Percentiles rank a stretch among this genome's conserved stretches.
Conservation (phyloP, 92 coral and sea anemone genomes). For the Scolanthus callimorphus region DNA sequence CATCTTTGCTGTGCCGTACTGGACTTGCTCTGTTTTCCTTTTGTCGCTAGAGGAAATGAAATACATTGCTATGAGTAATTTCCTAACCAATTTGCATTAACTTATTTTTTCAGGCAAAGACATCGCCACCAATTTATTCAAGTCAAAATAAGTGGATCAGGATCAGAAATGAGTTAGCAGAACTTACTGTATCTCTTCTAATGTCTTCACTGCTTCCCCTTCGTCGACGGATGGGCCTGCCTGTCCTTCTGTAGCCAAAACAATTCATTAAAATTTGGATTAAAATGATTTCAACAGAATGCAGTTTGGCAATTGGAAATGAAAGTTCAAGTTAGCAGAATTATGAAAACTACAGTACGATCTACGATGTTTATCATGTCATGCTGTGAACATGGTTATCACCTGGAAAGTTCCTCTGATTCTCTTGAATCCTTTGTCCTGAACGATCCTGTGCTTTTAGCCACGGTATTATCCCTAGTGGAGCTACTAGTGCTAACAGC, state of each 20-base stretch:
- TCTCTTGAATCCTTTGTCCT: constrained; percentile 43
- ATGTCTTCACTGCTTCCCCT: constrained; percentile 99
- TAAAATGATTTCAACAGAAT: too few relatives aligned
- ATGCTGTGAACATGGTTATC: background rate
- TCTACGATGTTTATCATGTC: too few relatives aligned
- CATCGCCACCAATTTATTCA: too few relatives aligned
- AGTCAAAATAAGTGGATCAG: background rate
- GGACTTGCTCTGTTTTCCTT: constrained; percentile 78
- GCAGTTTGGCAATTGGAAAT: too few relatives aligned
- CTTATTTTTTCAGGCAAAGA: background rate
- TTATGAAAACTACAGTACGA: too few relatives aligned
- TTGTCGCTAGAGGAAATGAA: constrained; percentile 53
- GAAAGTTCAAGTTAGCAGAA: too few relatives aligned
- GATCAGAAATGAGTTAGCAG: background rate
- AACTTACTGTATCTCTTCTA: constrained; percentile 71
- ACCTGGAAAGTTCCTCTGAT: constrained; percentile 46
- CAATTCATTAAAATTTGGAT: too few relatives aligned
- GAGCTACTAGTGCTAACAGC: constrained; percentile 35
- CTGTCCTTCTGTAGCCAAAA: too few relatives aligned
- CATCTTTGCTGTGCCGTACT: constrained; percentile 93
- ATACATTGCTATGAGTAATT: background rate
- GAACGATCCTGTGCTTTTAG: constrained; percentile 30
- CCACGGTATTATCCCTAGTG: constrained; percentile 17
- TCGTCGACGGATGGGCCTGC: constrained; percentile 59
- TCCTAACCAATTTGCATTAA: background rate